Base-by-base conservation (phyloP, 2,797 vertebrate genomes). In the Etheostoma nigrum region DNA sequence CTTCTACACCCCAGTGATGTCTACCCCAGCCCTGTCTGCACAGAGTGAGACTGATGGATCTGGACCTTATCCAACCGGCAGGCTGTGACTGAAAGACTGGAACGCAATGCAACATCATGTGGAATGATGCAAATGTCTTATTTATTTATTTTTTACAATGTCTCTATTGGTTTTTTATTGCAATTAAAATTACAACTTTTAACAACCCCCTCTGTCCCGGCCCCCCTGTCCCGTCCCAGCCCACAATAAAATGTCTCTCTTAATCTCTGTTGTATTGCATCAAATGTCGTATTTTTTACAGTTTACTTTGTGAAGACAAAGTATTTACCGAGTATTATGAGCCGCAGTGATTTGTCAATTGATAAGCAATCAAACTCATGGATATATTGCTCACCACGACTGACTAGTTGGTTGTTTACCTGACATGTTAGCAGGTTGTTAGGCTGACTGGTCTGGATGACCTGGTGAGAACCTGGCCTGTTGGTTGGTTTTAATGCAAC, bases 1-100 rank as follows among this genome's bases (percentile, higher is more conserved):
- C 86, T 85, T 77, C 79, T 40, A 45, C 64, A 59, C 10, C 3
- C 58, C 27, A 72, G 58, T 36, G 61, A 62, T 52, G 62, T 53
- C 15, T 67, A 33, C 42, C 45, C 9, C 49, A 58, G 55, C 4
- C 18, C 54, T 69, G 23, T 55, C 48, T 60, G 52, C 14, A 15
- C 9, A 55, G 53, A 67, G 40, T 53, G 58, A 70, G 55, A 66
- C 64, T 65, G 51, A 1, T 44, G 48, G 47, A 82, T 55, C 61
- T 67, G 57, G 71, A 71, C 27, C 18, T 23, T 30, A 25, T 63
- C 42, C 40, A 75, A 23, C 18, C 45, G 67, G 40, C 27, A 27
- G 21, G 27, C 33, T 40, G 40, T 66, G 40, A 63, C 42, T 61
- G 13, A 10, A 54, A 53, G 48, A 52, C 23, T 9, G 42, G 33